A percentile compares a stretch with the other conserved stretches of the same genome.
phyloP scores from a whole-genome alignment of 2,797 vertebrate genomes.

The Acrossocheilus fasciatus region DNA sequence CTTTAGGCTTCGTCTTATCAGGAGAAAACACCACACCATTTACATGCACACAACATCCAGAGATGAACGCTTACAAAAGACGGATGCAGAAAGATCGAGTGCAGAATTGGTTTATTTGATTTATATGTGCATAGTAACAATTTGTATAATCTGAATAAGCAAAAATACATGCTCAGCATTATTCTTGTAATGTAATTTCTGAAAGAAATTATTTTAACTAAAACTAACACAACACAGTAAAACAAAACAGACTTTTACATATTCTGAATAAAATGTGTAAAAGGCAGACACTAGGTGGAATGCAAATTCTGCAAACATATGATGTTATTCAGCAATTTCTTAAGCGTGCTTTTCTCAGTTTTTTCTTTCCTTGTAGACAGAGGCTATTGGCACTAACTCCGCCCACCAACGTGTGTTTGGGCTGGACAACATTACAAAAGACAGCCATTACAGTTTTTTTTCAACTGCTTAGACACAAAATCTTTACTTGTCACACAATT shows the following conservation, averaged over 20 bases:
- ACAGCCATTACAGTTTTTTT: too few species aligned
- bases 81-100: not conserved
- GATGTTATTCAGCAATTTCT: not conserved
- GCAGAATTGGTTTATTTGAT: not conserved
- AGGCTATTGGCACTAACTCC: too few species aligned
- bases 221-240: not conserved
- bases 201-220: not conserved
- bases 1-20: slow-evolving; percentile 20
- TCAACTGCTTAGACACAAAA: too few species aligned
- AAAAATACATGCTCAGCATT: not conserved
- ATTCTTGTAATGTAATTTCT: not conserved
- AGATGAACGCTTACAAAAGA: not conserved
- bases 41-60: not conserved
- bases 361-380: too few species aligned
- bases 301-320: not conserved
- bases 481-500: too few species aligned
- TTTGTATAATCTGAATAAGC: not conserved
- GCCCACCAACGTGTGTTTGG: too few species aligned
- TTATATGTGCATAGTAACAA: not conserved
- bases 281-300: not conserved
- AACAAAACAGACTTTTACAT: not conserved
- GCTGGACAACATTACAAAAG: too few species aligned
- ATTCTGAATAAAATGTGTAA: not conserved
- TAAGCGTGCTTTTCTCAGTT: not conserved
- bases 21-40: slow-evolving; percentile 11